Evolutionary conservation across 2,888 invertebrate genomes (phyloP), one percentile per base, ranked within the genome.

Genomic region (Hydrotaea cyrtoneurina): DNA sequence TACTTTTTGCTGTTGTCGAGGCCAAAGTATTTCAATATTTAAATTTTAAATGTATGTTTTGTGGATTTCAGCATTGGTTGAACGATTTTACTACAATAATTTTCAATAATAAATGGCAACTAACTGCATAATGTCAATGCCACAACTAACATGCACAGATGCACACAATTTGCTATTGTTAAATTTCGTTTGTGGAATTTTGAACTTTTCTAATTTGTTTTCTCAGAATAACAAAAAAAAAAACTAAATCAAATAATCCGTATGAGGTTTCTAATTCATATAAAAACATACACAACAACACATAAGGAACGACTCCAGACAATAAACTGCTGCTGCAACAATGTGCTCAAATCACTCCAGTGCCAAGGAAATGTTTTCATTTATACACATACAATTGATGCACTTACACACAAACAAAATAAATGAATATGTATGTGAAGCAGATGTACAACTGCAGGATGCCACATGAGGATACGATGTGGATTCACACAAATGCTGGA

Each of bases 161-260:
- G 10, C 2, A 64, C 4, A 62, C 26, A 50, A 23, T 31, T 31
- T 62, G 31, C 8, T 62, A 36, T 62, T 62, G 11, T 8, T 64
- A 4, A 19, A 55, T 57, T 78, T 36, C 59, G 57, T 69, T 31
- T n/a, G 57, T 19, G 11, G 50, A 79, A 79, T 46, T 83, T 53
- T 72, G 79, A 83, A 83, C 71, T 83, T 83, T 83, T 79, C 82
- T 83, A 83, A 83, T 83, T 83, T 83, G 75, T 83, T 76, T 83
- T 36, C 55, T 72, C 75, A 83, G 7, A 50, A 50, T n/a, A 50
- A 3, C 1, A 10, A 13, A 39, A 50, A n/a, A 2, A 50, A 72
- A 78, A 78, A 79, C 75, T 76, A 76, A 83, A 79, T 76, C 82
- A 75, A 83, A 83, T 79, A 79, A 79, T 83, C 75, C 82, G 76